Evolutionary conservation across 2,113 vertebrate species (phyloP), one percentile per base, ranked within the genome.

Genomic region (Cyanoramphus novaezelandiae): DNA sequence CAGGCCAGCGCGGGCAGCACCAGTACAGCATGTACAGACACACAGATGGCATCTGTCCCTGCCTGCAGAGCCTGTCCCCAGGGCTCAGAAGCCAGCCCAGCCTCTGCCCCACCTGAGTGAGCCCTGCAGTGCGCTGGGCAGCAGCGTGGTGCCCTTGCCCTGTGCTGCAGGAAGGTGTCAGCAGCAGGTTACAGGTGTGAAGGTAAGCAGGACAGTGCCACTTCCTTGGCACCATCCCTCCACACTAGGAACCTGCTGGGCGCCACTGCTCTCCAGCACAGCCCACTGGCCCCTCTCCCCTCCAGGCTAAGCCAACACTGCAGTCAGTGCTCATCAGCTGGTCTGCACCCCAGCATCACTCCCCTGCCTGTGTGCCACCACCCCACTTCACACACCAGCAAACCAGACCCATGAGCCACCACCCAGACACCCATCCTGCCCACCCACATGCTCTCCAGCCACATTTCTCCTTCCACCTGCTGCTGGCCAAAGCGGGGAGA

Each of bases 401-500:
- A 71, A 75, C 7, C 1, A 33, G 18, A 71, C 20, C 18, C 64
- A 13, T 2, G 0, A 2, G 9, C 33, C 49, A 31, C 64, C 2
- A 43, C 29, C 37, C 81, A 69, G 52, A 53, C 39, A 23, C 13
- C 10, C 53, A 17, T 19, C 31, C 31, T 3, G 0, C 35, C 91
- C 0, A 1, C 13, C 46, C 55, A 41, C 63, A 6, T 2, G 3
- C 35, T 35, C 41, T 47, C 41, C 75, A 65, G 39, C 14, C 89
- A 33, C 23, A 37, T 17, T 39, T 47, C 41, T 39, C 31, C n/a
- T 43, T 63, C 24, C 43, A 6, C 1, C 3, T 27, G 57, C 31
- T 1, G 0, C 64, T 11, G 64, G 50, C 49, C 7, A 1, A 89
- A 44, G 49, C 16, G 0, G 31, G 0, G 8, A 59, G 57, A 53